Base-by-base conservation (phyloP, 2,888 invertebrate species). In the Phaonia tiefii region DNA sequence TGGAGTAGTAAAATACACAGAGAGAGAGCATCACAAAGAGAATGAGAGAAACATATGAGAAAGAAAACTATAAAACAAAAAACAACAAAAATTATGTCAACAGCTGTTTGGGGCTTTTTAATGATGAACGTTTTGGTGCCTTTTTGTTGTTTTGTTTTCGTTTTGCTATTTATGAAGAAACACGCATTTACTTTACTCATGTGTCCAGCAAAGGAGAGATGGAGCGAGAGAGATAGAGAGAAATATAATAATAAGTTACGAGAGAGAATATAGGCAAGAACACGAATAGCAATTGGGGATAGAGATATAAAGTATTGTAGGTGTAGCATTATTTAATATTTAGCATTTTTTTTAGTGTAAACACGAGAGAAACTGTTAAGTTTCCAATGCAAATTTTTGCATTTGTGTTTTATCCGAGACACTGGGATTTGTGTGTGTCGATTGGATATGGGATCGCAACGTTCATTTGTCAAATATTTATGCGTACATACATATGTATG, bases 11-110 rank as follows among this genome's bases (percentile, higher is more conserved):
- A 81, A 67, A 10, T 31, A 63, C 39, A 58, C 4, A 17, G 17
- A 31, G 37, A 58, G 13, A 37, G 17, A 60, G 37, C 37, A 37
- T 17, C 39, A 60, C 3, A n/a, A n/a, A 8, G 25, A 26, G 22
- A 1, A 26, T 56, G 11, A 56, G n/a, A 17, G 42, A 51, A 51
- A 20, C 56, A 11, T 4, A 51, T 8, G 26, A 56, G 17, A 26
- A 42, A 20, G 63, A 63, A 39, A n/a, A 39, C 20, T 8, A 31
- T 8, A 39, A 63, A 37, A 63, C 1, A 63, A 63, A 63, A 42
- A 63, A 63, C 63, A 63, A 63, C 63, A 63, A 63, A 63, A 81
- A 72, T 78, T 81, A 78, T 81, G 81, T 81, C 81, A 81, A 81
- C 81, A 81, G 81, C 81, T 81, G 81, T 81, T 78, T 67, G 67